These are phyloP conservation scores for Thecocarcelia acutangulata DNA, from an alignment of 2,888 invertebrate genomes.

Conservation along the genomic window DNA sequence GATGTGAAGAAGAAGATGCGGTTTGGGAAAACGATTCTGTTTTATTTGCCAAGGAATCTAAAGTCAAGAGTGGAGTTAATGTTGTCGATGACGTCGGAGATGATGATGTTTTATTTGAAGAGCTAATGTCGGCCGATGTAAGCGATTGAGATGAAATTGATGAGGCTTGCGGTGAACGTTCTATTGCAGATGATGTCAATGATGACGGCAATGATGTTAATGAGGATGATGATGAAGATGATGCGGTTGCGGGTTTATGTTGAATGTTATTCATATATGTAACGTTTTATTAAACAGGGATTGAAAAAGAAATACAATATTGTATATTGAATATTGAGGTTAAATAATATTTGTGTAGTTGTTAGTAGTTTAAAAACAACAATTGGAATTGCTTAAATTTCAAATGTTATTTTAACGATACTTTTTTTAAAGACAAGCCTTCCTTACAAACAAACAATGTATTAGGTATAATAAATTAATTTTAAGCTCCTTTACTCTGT, in stretches of 20 bases:
- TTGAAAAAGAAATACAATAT: conserved; percentile 55
- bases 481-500: conserved; percentile 10
- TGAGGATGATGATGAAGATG: conserved; percentile 70
- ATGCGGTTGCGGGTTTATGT: conserved; percentile 71
- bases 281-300: conserved; percentile 56
- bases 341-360: conserved; percentile 45
- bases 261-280: conserved; percentile 76
- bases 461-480: neutral
- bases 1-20: conserved; percentile 25
- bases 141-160: conserved; percentile 65
- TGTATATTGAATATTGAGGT: too few relatives aligned
- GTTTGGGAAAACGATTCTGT: conserved; percentile 47
- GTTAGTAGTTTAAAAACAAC: conserved; percentile 35
- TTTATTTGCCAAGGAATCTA: conserved; percentile 17
- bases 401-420: conserved; percentile 11
- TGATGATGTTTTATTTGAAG: conserved; percentile 1
- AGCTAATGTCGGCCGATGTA: neutral
- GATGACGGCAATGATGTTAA: conserved; percentile 63
- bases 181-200: conserved; percentile 56
- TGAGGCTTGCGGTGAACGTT: conserved; percentile 46
- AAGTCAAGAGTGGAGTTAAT: conserved; percentile 12
- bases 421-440: conserved; percentile 56
- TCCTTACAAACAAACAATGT: conserved; percentile 22
- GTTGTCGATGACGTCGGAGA: conserved; percentile 61
- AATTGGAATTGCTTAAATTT: conserved; percentile 6